phyloP scores from a whole-genome alignment of 2,113 vertebrate genomes.

The Erpornis zantholeuca region DNA sequence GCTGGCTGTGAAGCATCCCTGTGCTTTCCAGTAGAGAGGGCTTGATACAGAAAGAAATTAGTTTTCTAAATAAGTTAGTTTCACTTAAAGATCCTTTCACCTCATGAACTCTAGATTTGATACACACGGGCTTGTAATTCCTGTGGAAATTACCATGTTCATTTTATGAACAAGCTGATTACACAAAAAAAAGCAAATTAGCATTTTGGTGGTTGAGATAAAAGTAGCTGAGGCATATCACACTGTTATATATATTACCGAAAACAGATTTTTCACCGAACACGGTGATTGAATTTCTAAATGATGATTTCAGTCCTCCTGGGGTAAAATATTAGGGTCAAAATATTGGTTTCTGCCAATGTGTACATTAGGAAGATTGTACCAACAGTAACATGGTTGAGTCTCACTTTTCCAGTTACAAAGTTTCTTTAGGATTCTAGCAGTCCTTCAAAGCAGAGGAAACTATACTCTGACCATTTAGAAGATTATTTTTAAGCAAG shows the following conservation, averaged over 20 bases:
- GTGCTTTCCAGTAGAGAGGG: not conserved
- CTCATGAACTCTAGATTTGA: not conserved
- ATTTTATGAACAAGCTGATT: not conserved
- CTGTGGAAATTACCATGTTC: not conserved
- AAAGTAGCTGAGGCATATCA: not conserved
- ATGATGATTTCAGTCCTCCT: not conserved
- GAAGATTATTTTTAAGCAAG: not conserved
- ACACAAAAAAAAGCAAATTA: not conserved
- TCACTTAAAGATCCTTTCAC: not conserved
- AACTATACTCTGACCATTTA: not conserved
- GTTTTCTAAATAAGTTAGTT: not conserved
- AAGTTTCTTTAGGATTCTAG: not conserved
- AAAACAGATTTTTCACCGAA: not conserved
- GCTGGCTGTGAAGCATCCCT: not conserved
- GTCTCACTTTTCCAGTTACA: not conserved
- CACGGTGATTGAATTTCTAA: not conserved
- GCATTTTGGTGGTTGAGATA: not conserved
- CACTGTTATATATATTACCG: not conserved
- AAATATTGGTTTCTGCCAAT: not conserved
- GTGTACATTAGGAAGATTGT: fast-evolving
- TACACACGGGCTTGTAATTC: not conserved
- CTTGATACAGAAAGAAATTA: not conserved
- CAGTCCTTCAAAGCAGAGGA: not conserved
- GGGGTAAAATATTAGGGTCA: not conserved
- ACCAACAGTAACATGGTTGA: not conserved